Percentiles rank a stretch among this genome's conserved stretches.
Evolutionary conservation across 2,888 invertebrate genomes (phyloP).

Genomic region (Idaea straminata): DNA sequence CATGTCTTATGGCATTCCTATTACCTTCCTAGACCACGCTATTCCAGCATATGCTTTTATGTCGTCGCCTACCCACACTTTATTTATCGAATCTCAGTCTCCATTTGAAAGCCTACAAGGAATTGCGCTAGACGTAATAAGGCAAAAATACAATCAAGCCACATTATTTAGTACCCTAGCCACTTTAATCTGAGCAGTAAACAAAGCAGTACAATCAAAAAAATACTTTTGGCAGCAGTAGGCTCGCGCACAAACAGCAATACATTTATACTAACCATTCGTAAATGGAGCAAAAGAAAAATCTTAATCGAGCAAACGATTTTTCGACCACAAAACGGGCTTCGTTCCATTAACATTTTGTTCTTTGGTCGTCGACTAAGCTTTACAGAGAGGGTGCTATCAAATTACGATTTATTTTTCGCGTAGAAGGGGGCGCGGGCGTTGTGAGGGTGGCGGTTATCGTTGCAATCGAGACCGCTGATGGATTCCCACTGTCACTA

Average conservation of each 20-base stretch:
- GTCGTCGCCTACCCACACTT: not conserved
- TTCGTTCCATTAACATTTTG: conserved; percentile 27
- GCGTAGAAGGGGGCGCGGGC: conserved; percentile 24
- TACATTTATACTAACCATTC: conserved; percentile 2
- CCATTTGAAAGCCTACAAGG: not conserved
- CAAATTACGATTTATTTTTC: conserved; percentile 64
- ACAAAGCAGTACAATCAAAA: conserved; percentile 1
- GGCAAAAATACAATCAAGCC: not conserved
- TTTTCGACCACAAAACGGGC: conserved; percentile 19
- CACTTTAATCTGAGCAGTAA: not conserved
- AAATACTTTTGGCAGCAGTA: not conserved
- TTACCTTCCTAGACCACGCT: no score
- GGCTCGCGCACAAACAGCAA: not conserved
- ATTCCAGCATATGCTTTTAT: no score
- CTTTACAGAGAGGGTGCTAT: conserved; percentile 42
- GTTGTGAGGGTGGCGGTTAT: conserved; percentile 40
- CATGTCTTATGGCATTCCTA: no score
- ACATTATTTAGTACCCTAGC: not conserved
- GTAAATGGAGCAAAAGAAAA: conserved; percentile 13
- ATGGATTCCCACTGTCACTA: conserved; percentile 68
- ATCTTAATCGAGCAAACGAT: conserved; percentile 21
- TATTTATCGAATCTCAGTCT: no score
- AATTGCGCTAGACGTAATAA: not conserved
- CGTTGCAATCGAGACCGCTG: conserved; percentile 60
- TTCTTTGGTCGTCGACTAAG: conserved; percentile 28